A percentile compares a stretch with the other conserved stretches of the same genome.
These are phyloP conservation scores for Bettongia penicillata DNA, from an alignment of 2,113 vertebrate genomes.

Conservation along the genomic window DNA sequence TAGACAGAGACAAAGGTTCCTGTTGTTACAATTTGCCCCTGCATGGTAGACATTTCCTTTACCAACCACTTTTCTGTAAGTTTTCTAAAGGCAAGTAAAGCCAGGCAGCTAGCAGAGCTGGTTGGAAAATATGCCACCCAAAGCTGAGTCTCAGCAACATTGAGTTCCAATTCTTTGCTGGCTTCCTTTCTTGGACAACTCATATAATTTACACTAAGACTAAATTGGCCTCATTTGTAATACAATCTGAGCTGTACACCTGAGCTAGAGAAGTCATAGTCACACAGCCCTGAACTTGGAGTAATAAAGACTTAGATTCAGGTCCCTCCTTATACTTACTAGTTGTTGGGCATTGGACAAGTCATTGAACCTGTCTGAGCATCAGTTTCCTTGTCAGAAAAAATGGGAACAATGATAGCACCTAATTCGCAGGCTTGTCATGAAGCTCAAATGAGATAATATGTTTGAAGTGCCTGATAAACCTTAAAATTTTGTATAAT, in stretches of 20 bases:
- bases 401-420: not conserved
- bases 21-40: not conserved
- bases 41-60: not conserved
- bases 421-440: not conserved
- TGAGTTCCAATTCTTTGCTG: not conserved
- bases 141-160: not conserved
- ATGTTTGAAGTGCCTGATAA: not conserved
- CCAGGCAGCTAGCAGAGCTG: not conserved
- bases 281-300: not conserved
- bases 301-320: not conserved
- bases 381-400: not conserved
- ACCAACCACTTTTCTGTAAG: not conserved
- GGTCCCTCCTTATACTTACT: not conserved
- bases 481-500: not conserved
- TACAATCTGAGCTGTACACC: not conserved
- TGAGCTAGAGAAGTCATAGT: not conserved
- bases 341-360: no score
- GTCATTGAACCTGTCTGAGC: not conserved
- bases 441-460: not conserved
- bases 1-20: not conserved
- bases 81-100: not conserved
- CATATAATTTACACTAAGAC: not conserved
- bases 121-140: not conserved
- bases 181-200: not conserved
- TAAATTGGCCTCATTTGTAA: not conserved